These are phyloP conservation scores for Melanophora roralis DNA, from an alignment of 2,888 invertebrate genomes.

Conservation along the genomic window DNA sequence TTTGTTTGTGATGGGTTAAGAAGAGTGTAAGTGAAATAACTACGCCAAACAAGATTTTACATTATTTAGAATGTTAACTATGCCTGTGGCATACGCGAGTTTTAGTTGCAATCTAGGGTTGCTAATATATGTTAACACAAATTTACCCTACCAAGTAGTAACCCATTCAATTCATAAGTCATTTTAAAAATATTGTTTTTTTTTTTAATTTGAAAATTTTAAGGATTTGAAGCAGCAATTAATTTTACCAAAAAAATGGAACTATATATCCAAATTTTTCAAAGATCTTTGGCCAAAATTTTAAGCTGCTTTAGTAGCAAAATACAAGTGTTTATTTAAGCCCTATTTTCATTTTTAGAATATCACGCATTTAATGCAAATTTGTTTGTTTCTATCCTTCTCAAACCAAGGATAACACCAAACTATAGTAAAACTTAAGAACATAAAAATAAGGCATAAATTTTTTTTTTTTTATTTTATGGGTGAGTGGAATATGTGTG, in stretches of 20 bases:
- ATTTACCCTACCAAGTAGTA: too few species aligned
- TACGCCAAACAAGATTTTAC: not conserved
- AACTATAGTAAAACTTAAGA: constrained; percentile 3
- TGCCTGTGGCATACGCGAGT: constrained; percentile 16
- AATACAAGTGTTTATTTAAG: not conserved
- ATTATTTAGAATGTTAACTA: too few species aligned
- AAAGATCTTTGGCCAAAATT: too few species aligned
- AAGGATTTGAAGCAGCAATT: too few species aligned
- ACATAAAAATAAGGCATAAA: constrained; percentile 11
- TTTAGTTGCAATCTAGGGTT: not conserved
- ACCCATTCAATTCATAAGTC: too few species aligned
- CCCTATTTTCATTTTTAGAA: constrained; percentile 13
- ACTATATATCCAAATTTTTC: too few species aligned
- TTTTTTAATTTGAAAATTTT: too few species aligned
- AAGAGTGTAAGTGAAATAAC: constrained; percentile 37
- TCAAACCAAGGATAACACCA: not conserved
- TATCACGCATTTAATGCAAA: constrained; percentile 11
- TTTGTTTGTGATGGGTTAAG: constrained; percentile 49
- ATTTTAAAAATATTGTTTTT: too few species aligned
- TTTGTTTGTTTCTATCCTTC: not conserved
- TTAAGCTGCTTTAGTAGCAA: not conserved
- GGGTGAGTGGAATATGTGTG: constrained; percentile 35
- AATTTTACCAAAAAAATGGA: too few species aligned
- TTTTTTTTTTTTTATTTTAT: not conserved
- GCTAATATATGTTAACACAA: too few species aligned